Evolutionary conservation across 2,888 invertebrate genomes (phyloP).

Genomic region (Stegana nigrithorax): DNA sequence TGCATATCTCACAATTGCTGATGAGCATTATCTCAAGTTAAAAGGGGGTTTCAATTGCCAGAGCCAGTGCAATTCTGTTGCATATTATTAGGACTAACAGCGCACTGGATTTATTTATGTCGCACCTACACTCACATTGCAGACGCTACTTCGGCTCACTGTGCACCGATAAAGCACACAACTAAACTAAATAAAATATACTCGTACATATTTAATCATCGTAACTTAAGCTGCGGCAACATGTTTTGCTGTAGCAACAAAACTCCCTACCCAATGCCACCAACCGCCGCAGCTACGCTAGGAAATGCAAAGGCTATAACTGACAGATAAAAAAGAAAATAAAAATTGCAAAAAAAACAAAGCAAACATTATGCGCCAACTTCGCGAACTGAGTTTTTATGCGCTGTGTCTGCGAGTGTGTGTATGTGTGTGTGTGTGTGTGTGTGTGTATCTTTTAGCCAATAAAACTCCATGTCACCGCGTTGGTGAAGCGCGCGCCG

Average conservation of each 20-base stretch:
- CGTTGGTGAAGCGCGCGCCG: slow-evolving; percentile 26
- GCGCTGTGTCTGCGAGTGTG: not conserved
- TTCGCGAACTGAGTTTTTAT: slow-evolving; percentile 32
- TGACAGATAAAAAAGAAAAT: not conserved
- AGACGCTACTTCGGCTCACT: not conserved
- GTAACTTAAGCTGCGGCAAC: slow-evolving; percentile 59
- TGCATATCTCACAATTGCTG: no score
- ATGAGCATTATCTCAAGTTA: no score
- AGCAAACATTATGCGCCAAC: slow-evolving; percentile 10
- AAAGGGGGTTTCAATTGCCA: no score
- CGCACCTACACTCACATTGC: no score
- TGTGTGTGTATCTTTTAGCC: no score
- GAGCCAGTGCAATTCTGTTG: no score
- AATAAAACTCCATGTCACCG: slow-evolving; percentile 53
- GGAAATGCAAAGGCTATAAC: no score
- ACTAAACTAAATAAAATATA: slow-evolving; percentile 46
- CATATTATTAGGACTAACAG: no score
- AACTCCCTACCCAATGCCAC: not conserved
- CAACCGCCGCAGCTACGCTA: no score
- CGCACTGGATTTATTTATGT: no score
- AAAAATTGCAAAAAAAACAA: not conserved
- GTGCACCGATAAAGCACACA: slow-evolving; percentile 22
- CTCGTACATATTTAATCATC: slow-evolving; percentile 61
- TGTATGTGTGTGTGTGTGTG: no score
- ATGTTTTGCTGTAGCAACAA: slow-evolving; percentile 54